Evolutionary conservation across 2,113 vertebrate species (phyloP).

Genomic region (Austrofundulus limnaeus): DNA sequence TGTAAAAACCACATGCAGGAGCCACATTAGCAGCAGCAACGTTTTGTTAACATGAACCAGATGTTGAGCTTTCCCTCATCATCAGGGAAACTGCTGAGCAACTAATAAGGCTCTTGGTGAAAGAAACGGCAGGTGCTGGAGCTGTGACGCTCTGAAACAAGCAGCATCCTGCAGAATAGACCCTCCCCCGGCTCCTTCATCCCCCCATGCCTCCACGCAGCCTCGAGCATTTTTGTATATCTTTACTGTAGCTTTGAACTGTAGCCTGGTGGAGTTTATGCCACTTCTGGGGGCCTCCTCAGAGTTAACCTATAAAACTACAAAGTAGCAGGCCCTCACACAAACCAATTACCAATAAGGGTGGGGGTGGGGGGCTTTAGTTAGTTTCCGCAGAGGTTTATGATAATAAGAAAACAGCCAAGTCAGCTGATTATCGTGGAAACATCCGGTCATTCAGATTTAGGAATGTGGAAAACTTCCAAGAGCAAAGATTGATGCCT

Average conservation of each 20-base stretch:
- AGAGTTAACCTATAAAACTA: conserved; percentile 78
- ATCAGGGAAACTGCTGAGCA: conserved; percentile 64
- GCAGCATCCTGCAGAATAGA: conserved; percentile 61
- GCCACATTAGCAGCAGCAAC: conserved; percentile 60
- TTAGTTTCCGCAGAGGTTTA: conserved; percentile 66
- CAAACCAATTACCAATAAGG: conserved; percentile 54
- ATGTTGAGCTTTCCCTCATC: conserved; percentile 57
- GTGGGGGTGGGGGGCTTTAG: conserved; percentile 24
- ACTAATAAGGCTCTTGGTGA: conserved; percentile 57
- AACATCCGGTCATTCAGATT: conserved; percentile 8
- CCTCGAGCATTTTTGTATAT: not conserved
- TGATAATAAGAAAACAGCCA: conserved; percentile 40
- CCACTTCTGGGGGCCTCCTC: conserved; percentile 43
- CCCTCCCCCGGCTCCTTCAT: not conserved
- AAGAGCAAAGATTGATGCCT: conserved; percentile 13
- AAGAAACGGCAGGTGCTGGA: conserved; percentile 61
- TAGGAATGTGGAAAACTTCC: conserved; percentile 43
- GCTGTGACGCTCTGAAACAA: conserved; percentile 41
- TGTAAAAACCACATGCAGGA: conserved; percentile 67
- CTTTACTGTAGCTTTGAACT: conserved; percentile 55
- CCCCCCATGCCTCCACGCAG: conserved; percentile 9
- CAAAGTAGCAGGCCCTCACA: conserved; percentile 71
- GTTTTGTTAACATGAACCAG: conserved; percentile 60
- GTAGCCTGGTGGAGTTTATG: conserved; percentile 27
- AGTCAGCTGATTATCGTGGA: conserved; percentile 56